phyloP scores from a whole-genome alignment of 2,797 vertebrate species.

The Amblyopsis hoosieri region DNA sequence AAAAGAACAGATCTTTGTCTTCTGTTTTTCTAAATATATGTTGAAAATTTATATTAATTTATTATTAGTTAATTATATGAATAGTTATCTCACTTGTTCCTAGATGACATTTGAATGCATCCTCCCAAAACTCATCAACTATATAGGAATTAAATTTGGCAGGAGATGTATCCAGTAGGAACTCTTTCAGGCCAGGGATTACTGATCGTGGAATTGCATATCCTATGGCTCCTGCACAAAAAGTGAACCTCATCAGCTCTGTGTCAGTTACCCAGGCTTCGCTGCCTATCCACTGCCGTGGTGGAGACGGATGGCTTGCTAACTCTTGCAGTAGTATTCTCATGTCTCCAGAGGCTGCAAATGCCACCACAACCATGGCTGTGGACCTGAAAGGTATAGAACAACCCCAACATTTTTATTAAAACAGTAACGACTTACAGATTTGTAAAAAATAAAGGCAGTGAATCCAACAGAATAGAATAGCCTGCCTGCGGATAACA shows the following conservation, averaged over 20 bases:
- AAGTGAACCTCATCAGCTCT: slow-evolving; percentile 43
- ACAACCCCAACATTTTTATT: neutral
- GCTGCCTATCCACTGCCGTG: slow-evolving; percentile 70
- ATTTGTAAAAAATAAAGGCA: neutral
- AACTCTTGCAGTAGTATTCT: slow-evolving; percentile 61
- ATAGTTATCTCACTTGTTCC: slow-evolving; percentile 18
- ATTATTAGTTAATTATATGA: neutral
- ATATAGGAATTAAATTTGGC: slow-evolving; percentile 29
- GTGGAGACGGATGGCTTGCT: slow-evolving; percentile 37
- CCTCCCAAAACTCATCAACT: slow-evolving; percentile 68
- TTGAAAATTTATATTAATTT: neutral
- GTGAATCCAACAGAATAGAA: neutral
- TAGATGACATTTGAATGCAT: slow-evolving; percentile 58
- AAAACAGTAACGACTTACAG: neutral
- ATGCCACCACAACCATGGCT: slow-evolving; percentile 65
- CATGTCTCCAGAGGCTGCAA: slow-evolving; percentile 57
- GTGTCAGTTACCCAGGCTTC: slow-evolving; percentile 69
- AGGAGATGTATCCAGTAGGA: neutral
- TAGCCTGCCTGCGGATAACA: slow-evolving; percentile 52
- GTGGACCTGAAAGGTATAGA: slow-evolving; percentile 53
- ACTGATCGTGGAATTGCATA: slow-evolving; percentile 63
- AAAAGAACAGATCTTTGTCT: neutral
- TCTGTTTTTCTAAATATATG: neutral
- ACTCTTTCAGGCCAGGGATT: slow-evolving; percentile 58
- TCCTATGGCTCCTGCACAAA: slow-evolving; percentile 64